A percentile compares a stretch with the other conserved stretches of the same genome.
phyloP scores from a whole-genome alignment of 2,888 invertebrate species.

The Trichogramma evanescens region DNA sequence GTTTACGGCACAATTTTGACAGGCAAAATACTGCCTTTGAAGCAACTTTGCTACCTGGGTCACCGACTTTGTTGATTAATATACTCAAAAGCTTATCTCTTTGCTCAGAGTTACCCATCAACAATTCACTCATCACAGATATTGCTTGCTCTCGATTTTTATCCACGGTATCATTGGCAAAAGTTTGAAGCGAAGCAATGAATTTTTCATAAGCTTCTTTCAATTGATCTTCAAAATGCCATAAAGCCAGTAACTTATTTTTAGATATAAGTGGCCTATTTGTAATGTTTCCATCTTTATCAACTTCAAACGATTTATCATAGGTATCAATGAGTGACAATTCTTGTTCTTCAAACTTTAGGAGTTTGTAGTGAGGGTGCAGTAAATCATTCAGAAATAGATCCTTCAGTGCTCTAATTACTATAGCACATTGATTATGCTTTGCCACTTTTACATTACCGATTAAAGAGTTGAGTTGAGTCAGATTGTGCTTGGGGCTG shows the following conservation, averaged over 20 bases:
- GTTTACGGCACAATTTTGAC: slow-evolving; percentile 71
- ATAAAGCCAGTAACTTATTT: slow-evolving; percentile 63
- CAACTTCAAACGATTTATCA: slow-evolving; percentile 16
- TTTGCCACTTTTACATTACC: slow-evolving; percentile 72
- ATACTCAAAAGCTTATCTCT: slow-evolving; percentile 74
- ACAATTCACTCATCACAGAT: slow-evolving; percentile 64
- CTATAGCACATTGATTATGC: slow-evolving; percentile 62
- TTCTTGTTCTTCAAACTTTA: slow-evolving; percentile 61
- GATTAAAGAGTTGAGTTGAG: slow-evolving; percentile 63
- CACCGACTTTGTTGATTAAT: slow-evolving; percentile 92
- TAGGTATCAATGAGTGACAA: slow-evolving; percentile 58
- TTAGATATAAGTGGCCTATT: slow-evolving; percentile 48
- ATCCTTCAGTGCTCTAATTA: slow-evolving; percentile 71
- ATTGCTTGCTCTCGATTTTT: slow-evolving; percentile 76
- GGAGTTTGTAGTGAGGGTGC: slow-evolving; percentile 59
- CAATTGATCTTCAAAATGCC: slow-evolving; percentile 86
- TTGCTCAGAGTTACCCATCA: slow-evolving; percentile 75
- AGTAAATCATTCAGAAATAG: slow-evolving; percentile 67
- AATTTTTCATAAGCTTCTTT: slow-evolving; percentile 73
- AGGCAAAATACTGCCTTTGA: slow-evolving; percentile 83
- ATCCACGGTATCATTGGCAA: slow-evolving; percentile 73
- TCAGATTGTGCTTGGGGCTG: slow-evolving; percentile 71
- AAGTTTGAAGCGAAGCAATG: slow-evolving; percentile 63
- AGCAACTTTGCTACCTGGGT: slow-evolving; percentile 81
- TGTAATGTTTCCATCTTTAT: slow-evolving; percentile 18